These are phyloP conservation scores for Lepidonotus clava DNA, from an alignment of 2,888 invertebrate species.

Conservation along the genomic window DNA sequence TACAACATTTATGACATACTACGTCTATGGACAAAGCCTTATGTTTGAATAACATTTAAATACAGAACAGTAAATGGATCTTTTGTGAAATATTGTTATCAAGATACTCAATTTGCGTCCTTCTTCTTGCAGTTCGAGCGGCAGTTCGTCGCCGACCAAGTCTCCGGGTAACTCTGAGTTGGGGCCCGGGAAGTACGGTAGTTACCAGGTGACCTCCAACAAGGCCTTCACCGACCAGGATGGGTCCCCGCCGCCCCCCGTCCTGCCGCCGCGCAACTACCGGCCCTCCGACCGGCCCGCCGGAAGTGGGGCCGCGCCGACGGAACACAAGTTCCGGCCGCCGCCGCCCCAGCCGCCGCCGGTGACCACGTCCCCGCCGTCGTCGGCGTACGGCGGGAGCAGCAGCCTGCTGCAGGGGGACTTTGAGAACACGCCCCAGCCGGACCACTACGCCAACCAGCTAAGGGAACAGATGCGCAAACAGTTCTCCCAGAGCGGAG, in stretches of 20 bases:
- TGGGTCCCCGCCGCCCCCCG: slow-evolving; percentile 55
- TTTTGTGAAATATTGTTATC: too few species aligned
- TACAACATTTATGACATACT: too few species aligned
- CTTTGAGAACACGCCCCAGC: slow-evolving; percentile 58
- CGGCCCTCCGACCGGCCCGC: neutral
- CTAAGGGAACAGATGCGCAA: slow-evolving; percentile 57
- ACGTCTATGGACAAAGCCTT: neutral
- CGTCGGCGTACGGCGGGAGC: neutral
- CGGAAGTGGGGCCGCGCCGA: neutral
- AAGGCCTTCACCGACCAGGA: slow-evolving; percentile 45
- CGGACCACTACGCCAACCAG: slow-evolving; percentile 61
- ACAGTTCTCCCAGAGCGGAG: slow-evolving; percentile 56
- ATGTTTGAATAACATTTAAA: neutral
- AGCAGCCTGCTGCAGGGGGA: neutral
- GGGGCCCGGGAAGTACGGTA: slow-evolving; percentile 22
- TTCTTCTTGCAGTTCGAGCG: slow-evolving; percentile 50
- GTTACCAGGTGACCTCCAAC: slow-evolving; percentile 57
- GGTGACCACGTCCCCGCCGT: neutral
- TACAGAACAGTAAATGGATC: neutral
- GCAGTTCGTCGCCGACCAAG: slow-evolving; percentile 25
- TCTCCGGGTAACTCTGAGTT: slow-evolving; percentile 12
- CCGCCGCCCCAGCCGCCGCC: neutral
- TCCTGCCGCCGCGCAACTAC: slow-evolving; percentile 62
- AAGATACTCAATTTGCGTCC: neutral
- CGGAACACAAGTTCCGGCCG: slow-evolving; percentile 41